phyloP scores from a whole-genome alignment of 2,797 vertebrate species.

The Ceryle rudis region DNA sequence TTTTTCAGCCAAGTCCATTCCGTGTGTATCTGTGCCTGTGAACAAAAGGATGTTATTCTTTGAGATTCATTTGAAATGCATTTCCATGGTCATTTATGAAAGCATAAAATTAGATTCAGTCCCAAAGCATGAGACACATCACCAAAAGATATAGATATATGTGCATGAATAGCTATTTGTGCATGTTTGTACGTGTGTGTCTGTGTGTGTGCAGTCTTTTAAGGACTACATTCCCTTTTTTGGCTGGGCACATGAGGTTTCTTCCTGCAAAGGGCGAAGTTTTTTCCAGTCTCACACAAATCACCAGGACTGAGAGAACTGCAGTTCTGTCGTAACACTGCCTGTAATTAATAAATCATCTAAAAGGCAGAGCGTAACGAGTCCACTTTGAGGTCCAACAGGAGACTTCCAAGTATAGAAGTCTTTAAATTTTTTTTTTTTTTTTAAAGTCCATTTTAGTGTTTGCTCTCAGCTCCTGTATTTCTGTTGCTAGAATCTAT shows the following conservation, averaged over 20 bases:
- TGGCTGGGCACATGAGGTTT: neutral
- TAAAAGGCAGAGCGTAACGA: constrained; percentile 30
- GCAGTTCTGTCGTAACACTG: neutral
- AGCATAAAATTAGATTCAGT: constrained; percentile 51
- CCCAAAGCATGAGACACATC: neutral
- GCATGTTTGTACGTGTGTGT: neutral
- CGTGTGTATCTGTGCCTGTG: neutral
- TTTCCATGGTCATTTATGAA: constrained; percentile 51
- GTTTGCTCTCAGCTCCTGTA: neutral
- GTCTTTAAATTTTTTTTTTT: neutral
- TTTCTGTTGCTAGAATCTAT: neutral
- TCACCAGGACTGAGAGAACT: constrained; percentile 8
- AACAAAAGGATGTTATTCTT: constrained; percentile 61
- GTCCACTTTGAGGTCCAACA: constrained; percentile 55
- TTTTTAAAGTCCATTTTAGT: neutral
- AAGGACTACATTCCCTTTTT: neutral
- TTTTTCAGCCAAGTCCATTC: constrained; percentile 42
- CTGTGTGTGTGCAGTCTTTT: neutral
- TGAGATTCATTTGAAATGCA: constrained; percentile 27
- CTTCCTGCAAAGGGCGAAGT: neutral
- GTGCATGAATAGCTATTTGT: neutral
- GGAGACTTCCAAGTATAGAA: constrained; percentile 38
- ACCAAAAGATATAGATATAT: neutral
- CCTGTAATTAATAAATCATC: constrained; percentile 71
- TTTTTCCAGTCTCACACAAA: constrained; percentile 24